A percentile compares a stretch with the other conserved stretches of the same genome.
Conservation (phyloP, 2,888 invertebrate genomes). For the Brachypterus glaber region DNA sequence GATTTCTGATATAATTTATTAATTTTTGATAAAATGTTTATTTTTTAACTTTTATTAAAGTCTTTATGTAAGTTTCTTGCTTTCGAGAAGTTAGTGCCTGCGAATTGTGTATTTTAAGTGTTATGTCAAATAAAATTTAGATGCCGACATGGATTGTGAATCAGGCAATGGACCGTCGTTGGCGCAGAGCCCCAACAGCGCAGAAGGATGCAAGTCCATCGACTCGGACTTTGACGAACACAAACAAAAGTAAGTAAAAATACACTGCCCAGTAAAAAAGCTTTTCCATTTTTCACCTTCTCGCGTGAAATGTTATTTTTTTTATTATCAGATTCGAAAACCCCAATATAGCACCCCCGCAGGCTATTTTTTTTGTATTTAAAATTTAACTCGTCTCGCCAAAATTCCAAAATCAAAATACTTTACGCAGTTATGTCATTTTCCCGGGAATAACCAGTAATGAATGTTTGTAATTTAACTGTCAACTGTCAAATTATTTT, state of each 20-base stretch:
- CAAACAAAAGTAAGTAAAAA: conserved; percentile 37
- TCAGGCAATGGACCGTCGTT: conserved; percentile 94
- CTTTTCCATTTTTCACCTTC: too few species aligned
- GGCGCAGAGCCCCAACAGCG: conserved; percentile 86
- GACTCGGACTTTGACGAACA: conserved; percentile 79
- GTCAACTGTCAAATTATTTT: too few species aligned
- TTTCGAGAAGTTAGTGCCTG: conserved; percentile 3
- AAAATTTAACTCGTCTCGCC: neutral
- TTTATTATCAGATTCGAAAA: too few species aligned
- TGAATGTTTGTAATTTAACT: too few species aligned
- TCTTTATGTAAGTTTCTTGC: neutral
- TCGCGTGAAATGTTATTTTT: conserved; percentile 9
- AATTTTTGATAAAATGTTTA: conserved; percentile 6
- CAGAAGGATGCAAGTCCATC: conserved; percentile 71
- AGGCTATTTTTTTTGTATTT: conserved; percentile 1
- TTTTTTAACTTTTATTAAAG: conserved; percentile 5
- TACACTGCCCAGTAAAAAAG: too few species aligned
- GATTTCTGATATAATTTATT: too few species aligned
- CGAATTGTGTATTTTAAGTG: conserved; percentile 29
- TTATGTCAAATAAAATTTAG: conserved; percentile 38
- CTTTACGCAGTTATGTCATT: too few species aligned
- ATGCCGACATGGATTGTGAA: conserved; percentile 80
- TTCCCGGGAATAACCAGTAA: too few species aligned
- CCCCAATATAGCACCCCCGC: neutral
- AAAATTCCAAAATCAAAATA: too few species aligned